phyloP scores from a whole-genome alignment of 2,113 vertebrate species.

The Clinocottus analis region DNA sequence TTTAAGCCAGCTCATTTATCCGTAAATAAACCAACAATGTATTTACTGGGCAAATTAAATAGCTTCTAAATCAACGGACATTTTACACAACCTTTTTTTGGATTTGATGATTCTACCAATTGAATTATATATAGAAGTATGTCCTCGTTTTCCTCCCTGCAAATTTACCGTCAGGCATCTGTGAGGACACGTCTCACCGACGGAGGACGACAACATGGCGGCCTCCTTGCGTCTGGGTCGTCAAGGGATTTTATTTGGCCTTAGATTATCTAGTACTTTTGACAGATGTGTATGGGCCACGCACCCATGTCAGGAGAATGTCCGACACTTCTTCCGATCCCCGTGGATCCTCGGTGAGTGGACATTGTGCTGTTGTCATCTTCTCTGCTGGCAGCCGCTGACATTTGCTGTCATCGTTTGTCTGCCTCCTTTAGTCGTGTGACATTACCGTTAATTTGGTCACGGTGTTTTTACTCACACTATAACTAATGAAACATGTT shows the following conservation, averaged over 20 bases:
- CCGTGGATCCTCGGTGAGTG: slow-evolving; percentile 78
- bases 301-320: slow-evolving; percentile 49
- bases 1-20: slow-evolving; percentile 17
- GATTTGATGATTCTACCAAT: fast-evolving
- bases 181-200: slow-evolving; percentile 20
- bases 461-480: not conserved
- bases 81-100: fast-evolving
- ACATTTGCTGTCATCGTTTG: slow-evolving; percentile 1
- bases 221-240: slow-evolving; percentile 83
- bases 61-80: fast-evolving
- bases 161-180: slow-evolving; percentile 60
- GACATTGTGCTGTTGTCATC: slow-evolving; percentile 3
- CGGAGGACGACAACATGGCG: slow-evolving; percentile 82
- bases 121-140: fast-evolving
- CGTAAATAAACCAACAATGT: not conserved
- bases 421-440: not conserved
- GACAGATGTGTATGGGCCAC: slow-evolving; percentile 62
- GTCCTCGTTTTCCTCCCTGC: fast-evolving
- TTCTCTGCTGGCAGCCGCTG: not conserved
- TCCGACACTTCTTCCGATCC: slow-evolving; percentile 74
- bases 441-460: not conserved
- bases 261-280: slow-evolving; percentile 62
- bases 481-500: too few species aligned
- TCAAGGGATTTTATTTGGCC: slow-evolving; percentile 73
- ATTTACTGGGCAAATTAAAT: fast-evolving